phyloP scores from a whole-genome alignment of 1,140 invertebrate genomes.

The Zophobas atratus region DNA sequence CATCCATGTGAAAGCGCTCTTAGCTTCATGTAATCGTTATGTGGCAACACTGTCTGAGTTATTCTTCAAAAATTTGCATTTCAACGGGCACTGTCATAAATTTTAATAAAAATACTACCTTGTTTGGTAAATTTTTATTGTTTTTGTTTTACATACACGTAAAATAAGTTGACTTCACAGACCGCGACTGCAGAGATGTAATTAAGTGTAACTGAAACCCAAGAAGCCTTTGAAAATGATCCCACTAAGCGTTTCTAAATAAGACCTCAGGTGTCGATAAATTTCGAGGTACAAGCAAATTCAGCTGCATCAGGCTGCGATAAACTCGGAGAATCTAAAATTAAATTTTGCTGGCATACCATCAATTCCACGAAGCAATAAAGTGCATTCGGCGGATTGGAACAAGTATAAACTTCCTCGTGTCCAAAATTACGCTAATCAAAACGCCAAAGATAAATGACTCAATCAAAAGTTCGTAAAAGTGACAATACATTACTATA shows the following conservation, averaged over 20 bases:
- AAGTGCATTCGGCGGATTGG: neutral
- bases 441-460: neutral
- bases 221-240: too few relatives aligned
- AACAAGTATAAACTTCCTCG: neutral
- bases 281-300: neutral
- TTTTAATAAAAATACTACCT: too few relatives aligned
- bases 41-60: too few relatives aligned
- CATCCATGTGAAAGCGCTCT: too few relatives aligned
- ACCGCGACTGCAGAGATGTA: too few relatives aligned
- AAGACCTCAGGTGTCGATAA: conserved; percentile 5
- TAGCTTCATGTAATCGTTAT: too few relatives aligned
- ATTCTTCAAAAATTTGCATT: too few relatives aligned
- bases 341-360: conserved; percentile 5
- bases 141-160: too few relatives aligned
- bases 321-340: neutral
- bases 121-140: too few relatives aligned
- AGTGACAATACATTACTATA: neutral
- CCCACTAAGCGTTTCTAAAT: neutral
- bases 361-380: neutral
- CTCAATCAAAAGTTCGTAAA: neutral
- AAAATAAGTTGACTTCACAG: too few relatives aligned
- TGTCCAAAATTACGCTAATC: neutral
- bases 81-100: too few relatives aligned
- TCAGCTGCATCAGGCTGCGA: neutral
- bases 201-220: too few relatives aligned